A percentile compares a stretch with the other conserved stretches of the same genome.
phyloP scores from a whole-genome alignment of 2,113 vertebrate genomes.

The Tetrao urogallus region DNA sequence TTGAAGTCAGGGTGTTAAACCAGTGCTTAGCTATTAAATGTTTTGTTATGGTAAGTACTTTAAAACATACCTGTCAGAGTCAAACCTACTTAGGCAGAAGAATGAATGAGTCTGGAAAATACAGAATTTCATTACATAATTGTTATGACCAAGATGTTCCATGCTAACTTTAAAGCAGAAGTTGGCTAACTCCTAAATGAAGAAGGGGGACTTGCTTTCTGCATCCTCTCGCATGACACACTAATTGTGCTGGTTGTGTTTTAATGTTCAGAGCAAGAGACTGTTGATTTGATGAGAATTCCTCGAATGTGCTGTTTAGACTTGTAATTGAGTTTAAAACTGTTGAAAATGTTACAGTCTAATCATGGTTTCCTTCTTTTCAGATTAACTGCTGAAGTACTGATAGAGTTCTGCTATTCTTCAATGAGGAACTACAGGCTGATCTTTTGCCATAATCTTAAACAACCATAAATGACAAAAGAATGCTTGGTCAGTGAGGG shows the following conservation, averaged over 20 bases:
- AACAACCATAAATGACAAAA: conserved; percentile 98
- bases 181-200: not conserved
- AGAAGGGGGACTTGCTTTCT: not conserved
- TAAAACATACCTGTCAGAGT: not conserved
- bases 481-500: conserved; percentile 89
- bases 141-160: not conserved
- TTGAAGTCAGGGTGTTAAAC: not conserved
- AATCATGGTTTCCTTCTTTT: conserved; percentile 63
- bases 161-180: not conserved
- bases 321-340: not conserved
- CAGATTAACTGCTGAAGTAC: conserved; percentile 92
- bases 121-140: not conserved
- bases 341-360: conserved; percentile 17
- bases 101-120: not conserved
- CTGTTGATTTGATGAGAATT: not conserved
- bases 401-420: conserved; percentile 96
- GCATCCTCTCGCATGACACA: rapidly evolving
- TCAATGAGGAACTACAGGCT: conserved; percentile 99
- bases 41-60: not conserved
- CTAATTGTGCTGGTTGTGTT: not conserved
- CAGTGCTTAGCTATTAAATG: not conserved
- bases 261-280: not conserved
- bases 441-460: conserved; percentile 99
- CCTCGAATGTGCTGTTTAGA: not conserved
- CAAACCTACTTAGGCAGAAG: not conserved